A percentile compares a stretch with the other conserved stretches of the same genome.
Evolutionary conservation across 2,113 vertebrate genomes (phyloP).

Genomic region (Ifrita kowaldi): DNA sequence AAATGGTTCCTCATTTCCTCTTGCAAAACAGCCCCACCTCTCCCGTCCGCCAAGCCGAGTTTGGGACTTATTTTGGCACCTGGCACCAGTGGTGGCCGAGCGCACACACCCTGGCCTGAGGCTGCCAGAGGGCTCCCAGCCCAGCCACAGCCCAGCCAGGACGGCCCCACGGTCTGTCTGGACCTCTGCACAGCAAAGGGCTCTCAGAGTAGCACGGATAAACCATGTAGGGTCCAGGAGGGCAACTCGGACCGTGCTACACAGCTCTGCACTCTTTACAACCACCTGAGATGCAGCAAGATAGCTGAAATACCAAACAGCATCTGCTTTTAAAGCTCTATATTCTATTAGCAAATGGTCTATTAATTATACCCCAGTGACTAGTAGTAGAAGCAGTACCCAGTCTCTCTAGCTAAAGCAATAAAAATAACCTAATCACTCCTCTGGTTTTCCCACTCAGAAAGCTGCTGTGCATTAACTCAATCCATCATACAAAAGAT

Average conservation of each 20-base stretch:
- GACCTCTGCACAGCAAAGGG: background rate
- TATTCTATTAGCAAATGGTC: background rate
- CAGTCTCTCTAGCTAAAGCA: constrained; percentile 16
- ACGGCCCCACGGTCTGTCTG: background rate
- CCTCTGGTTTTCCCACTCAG: constrained; percentile 19
- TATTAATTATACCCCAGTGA: constrained; percentile 1
- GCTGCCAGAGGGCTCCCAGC: background rate
- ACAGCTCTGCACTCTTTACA: background rate
- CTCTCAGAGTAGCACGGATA: background rate
- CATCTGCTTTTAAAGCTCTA: background rate
- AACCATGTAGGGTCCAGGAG: background rate
- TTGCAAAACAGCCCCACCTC: background rate
- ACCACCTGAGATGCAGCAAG: background rate
- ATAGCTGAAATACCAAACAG: background rate
- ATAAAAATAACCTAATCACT: constrained; percentile 32
- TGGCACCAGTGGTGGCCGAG: fast-evolving
- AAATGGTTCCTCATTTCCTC: background rate
- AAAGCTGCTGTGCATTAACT: constrained; percentile 33
- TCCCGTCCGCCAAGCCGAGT: fast-evolving
- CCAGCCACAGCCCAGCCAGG: background rate
- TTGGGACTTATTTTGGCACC: background rate
- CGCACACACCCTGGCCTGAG: background rate
- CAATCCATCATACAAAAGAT: constrained; percentile 21
- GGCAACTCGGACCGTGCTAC: fast-evolving
- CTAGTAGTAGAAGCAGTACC: background rate